Conservation (phyloP, 1,140 invertebrate species). For the Potamilus streckersoni region DNA sequence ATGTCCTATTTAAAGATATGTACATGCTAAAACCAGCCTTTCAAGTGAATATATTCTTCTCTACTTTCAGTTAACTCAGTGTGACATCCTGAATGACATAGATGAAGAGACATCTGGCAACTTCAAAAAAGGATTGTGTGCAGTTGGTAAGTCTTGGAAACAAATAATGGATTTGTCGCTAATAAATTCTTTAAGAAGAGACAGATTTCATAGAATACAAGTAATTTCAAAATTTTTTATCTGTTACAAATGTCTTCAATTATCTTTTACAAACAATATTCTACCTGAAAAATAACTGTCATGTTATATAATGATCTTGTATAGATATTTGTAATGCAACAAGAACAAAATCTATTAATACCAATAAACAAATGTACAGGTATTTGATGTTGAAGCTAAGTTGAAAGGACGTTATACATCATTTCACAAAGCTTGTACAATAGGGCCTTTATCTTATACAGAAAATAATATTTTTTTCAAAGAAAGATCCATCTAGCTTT, state of each 20-base stretch:
- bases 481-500: too few relatives aligned
- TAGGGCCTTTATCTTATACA: too few relatives aligned
- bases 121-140: constrained; percentile 48
- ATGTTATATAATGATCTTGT: not conserved
- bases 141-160: constrained; percentile 57
- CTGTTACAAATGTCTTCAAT: not conserved
- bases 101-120: constrained; percentile 61
- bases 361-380: too few relatives aligned
- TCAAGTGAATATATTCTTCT: not conserved
- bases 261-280: constrained; percentile 3
- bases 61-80: constrained; percentile 49
- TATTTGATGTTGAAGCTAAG: too few relatives aligned
- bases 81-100: constrained; percentile 59
- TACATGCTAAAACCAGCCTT: too few relatives aligned
- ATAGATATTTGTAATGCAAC: not conserved
- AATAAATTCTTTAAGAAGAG: too few relatives aligned
- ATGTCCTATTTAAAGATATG: too few relatives aligned
- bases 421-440: too few relatives aligned
- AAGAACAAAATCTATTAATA: too few relatives aligned
- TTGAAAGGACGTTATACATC: too few relatives aligned
- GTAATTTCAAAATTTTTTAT: not conserved
- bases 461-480: too few relatives aligned
- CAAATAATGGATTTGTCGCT: not conserved
- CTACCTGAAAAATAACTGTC: not conserved
- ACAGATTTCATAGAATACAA: not conserved